phyloP scores from a whole-genome alignment of 64 coral and sea anemone species.

The Exaiptasia diaphana region DNA sequence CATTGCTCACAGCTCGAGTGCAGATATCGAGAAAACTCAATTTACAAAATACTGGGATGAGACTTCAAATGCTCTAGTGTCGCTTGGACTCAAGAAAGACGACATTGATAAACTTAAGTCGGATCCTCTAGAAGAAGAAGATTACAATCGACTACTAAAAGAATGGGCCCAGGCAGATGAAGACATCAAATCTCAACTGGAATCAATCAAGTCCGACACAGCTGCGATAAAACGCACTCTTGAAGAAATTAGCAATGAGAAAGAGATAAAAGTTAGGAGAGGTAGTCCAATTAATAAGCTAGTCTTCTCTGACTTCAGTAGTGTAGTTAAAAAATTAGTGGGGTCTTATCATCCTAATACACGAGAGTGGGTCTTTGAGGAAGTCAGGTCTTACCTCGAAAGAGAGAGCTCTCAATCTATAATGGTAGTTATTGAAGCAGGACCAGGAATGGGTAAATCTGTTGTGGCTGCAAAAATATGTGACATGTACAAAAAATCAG shows the following conservation, averaged over 20 bases:
- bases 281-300: neutral
- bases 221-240: neutral
- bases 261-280: too few species aligned
- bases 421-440: conserved; percentile 24
- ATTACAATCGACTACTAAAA: too few species aligned
- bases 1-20: neutral
- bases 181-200: neutral
- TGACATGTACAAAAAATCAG: conserved; percentile 4
- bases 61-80: neutral
- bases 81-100: neutral
- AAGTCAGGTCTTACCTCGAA: neutral
- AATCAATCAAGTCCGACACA: neutral
- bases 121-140: too few species aligned
- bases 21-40: neutral
- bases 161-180: too few species aligned
- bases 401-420: neutral
- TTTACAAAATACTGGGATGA: too few species aligned
- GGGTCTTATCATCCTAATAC: neutral
- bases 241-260: too few species aligned
- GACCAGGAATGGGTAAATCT: conserved; percentile 62
- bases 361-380: neutral
- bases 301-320: neutral
- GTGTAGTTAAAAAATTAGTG: neutral
- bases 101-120: neutral
- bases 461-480: conserved; percentile 47